Percentiles rank a stretch among this genome's conserved stretches.
phyloP scores from a whole-genome alignment of 2,797 vertebrate species.

The Cottoperca gobio region DNA sequence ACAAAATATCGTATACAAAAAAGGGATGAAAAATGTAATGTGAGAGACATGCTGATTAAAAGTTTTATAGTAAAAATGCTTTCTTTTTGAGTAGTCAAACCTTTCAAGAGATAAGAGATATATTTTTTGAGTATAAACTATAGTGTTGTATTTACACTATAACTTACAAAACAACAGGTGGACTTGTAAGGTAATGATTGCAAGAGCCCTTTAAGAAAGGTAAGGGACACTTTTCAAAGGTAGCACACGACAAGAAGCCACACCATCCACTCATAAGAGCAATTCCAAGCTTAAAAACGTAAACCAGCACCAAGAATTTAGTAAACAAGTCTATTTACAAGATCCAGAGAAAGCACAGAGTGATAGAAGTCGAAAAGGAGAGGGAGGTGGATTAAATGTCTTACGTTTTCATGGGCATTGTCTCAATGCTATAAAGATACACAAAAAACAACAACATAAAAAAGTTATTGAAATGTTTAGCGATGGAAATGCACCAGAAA shows the following conservation, averaged over 20 bases:
- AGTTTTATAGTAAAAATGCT: slow-evolving; percentile 46
- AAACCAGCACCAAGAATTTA: slow-evolving; percentile 84
- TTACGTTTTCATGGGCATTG: slow-evolving; percentile 93
- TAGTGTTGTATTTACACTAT: slow-evolving; percentile 73
- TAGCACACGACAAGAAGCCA: slow-evolving; percentile 79
- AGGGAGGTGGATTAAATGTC: slow-evolving; percentile 75
- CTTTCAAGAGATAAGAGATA: slow-evolving; percentile 41
- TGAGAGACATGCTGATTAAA: slow-evolving; percentile 70
- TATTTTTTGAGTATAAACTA: slow-evolving; percentile 67
- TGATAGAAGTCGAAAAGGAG: slow-evolving; percentile 39
- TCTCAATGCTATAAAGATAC: slow-evolving; percentile 91
- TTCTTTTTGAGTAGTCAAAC: slow-evolving; percentile 41
- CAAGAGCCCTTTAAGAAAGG: slow-evolving; percentile 82
- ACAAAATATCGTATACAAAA: slow-evolving; percentile 85
- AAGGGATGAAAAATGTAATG: slow-evolving; percentile 69
- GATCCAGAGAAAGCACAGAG: slow-evolving; percentile 68
- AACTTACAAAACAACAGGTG: slow-evolving; percentile 68
- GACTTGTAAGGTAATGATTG: slow-evolving; percentile 72
- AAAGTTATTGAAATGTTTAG: slow-evolving; percentile 63
- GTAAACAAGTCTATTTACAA: slow-evolving; percentile 83
- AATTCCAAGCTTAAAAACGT: slow-evolving; percentile 74
- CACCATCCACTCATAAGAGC: slow-evolving; percentile 76
- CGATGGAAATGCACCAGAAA: slow-evolving; percentile 63
- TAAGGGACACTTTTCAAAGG: slow-evolving; percentile 81
- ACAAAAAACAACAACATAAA: slow-evolving; percentile 72